Conservation (phyloP, 2,797 vertebrate species). For the Cirrhinus molitorella region DNA sequence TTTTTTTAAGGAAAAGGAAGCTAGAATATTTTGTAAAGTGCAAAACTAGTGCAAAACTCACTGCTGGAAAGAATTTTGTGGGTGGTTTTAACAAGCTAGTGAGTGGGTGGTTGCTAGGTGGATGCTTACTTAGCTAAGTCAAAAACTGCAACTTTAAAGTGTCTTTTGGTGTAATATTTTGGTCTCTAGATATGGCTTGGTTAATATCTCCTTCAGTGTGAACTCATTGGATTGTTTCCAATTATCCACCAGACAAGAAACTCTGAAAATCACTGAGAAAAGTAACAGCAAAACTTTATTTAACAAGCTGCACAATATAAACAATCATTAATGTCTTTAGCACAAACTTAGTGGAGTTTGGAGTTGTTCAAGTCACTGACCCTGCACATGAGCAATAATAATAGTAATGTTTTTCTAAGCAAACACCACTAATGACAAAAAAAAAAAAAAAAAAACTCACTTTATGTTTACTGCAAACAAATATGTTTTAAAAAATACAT, state of each 20-base stretch:
- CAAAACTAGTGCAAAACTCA: neutral
- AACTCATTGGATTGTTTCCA: neutral
- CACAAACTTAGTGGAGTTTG: neutral
- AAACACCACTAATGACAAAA: neutral
- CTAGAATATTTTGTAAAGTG: neutral
- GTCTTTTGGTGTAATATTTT: neutral
- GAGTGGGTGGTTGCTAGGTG: slow-evolving; percentile 19
- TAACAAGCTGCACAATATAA: neutral
- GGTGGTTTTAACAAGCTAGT: neutral
- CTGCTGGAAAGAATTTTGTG: neutral
- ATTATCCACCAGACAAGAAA: neutral
- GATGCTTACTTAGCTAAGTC: neutral
- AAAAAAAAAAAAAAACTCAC: neutral
- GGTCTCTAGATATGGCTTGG: neutral
- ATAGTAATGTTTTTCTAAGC: neutral
- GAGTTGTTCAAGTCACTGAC: neutral
- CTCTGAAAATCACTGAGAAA: neutral
- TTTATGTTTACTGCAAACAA: neutral
- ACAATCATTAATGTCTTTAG: neutral
- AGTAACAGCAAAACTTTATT: neutral
- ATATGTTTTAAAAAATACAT: neutral
- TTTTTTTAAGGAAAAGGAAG: neutral
- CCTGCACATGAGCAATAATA: neutral
- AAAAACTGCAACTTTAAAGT: neutral
- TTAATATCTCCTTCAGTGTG: neutral